These are phyloP conservation scores for Melanocharis versteri DNA, from an alignment of 2,113 vertebrate species.

Conservation along the genomic window DNA sequence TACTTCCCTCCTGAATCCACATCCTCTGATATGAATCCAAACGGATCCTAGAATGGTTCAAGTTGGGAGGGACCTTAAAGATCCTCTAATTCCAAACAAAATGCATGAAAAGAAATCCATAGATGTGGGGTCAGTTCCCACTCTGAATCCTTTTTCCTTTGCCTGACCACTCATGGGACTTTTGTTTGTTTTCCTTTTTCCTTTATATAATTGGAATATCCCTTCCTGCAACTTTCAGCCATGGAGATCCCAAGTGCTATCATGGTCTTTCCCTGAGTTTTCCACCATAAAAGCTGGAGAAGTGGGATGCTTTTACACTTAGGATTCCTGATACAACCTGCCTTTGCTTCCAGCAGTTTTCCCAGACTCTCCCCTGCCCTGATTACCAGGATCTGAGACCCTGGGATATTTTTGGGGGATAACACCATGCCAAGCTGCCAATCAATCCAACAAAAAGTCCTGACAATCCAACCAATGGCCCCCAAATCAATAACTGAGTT, in stretches of 20 bases:
- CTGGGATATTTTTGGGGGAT: background rate
- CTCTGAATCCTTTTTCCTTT: background rate
- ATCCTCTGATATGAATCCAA: background rate
- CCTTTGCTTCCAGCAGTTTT: background rate
- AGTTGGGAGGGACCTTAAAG: background rate
- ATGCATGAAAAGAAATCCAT: background rate
- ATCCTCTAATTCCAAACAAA: background rate
- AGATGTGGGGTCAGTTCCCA: background rate
- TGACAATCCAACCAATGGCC: background rate
- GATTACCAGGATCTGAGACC: background rate
- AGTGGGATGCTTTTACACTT: background rate
- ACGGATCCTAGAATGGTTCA: rapidly evolving
- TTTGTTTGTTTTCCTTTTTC: background rate
- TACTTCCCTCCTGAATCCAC: background rate
- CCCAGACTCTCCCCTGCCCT: background rate
- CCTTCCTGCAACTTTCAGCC: background rate
- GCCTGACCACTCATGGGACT: background rate
- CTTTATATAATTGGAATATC: background rate
- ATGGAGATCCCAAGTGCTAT: background rate
- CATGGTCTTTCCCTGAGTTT: background rate
- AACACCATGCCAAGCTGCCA: background rate
- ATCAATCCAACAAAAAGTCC: background rate
- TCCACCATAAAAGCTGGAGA: background rate
- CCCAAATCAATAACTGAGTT: background rate
- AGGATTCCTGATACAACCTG: background rate